A percentile compares a stretch with the other conserved stretches of the same genome.
Conservation (phyloP, 53 echinoderm and acorn worm species). For the Holothuria leucospilota region DNA sequence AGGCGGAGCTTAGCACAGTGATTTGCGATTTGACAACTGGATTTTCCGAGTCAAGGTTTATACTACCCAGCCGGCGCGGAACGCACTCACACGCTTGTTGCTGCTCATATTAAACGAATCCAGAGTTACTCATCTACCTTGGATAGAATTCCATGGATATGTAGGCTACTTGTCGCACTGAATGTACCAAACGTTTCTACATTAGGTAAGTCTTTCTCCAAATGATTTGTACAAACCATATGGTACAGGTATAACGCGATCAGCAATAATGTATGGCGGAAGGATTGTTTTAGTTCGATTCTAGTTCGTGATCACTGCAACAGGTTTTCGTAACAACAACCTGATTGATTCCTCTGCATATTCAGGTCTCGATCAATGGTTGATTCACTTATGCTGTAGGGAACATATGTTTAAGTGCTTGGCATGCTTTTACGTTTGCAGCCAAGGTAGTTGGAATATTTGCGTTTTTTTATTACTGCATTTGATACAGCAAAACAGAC, state of each 20-base stretch:
- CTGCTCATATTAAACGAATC: slow-evolving; percentile 37
- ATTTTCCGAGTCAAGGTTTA: slow-evolving; percentile 42
- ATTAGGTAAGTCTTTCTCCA: no score
- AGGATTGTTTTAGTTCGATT: no score
- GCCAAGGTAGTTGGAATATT: no score
- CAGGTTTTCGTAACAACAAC: not conserved
- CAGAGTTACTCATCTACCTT: slow-evolving; percentile 14
- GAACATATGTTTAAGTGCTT: slow-evolving; percentile 23
- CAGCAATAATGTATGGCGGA: no score
- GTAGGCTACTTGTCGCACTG: slow-evolving; percentile 29
- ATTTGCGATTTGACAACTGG: slow-evolving; percentile 39
- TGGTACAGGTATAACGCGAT: no score
- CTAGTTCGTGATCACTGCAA: no score
- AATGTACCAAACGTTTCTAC: no score
- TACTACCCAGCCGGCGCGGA: slow-evolving; percentile 36
- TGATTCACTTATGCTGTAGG: not conserved
- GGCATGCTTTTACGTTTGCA: no score
- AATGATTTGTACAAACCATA: no score
- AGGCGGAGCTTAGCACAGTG: slow-evolving; percentile 33
- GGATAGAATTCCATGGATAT: slow-evolving; percentile 41
- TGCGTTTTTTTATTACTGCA: no score
- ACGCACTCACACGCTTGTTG: slow-evolving; percentile 24
- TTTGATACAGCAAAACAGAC: no score
- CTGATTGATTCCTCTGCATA: slow-evolving; percentile 5
- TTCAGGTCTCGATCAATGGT: slow-evolving; percentile 13